Base-by-base conservation (phyloP, 2,888 invertebrate species). In the Dorcus parallelipipedus region DNA sequence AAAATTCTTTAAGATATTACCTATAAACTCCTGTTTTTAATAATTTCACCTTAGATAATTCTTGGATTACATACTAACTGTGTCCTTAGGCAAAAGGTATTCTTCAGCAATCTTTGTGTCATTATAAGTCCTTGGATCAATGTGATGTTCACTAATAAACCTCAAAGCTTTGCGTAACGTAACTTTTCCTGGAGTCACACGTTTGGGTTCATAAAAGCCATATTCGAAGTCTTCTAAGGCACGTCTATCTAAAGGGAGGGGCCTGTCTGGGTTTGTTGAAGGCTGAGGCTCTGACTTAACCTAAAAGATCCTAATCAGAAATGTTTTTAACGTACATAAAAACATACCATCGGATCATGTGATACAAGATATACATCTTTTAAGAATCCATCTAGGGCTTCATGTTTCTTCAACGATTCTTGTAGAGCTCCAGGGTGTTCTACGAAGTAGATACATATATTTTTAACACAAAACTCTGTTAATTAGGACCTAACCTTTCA, bases 311-410 rank as follows among this genome's bases (percentile, higher is more conserved):
- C 42, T 14, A 38, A 56, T 54, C 41, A 56, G 41, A 41, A 48
- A 23, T 40, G 40, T 51, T 41, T 9, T 42, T 60, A 62, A 17
- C 9, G 42, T 38, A 52, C 33, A 54, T 41, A 53, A 23, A 20
- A 60, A 53, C 58, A 50, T 63, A 67, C 67, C 45, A 45, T 51
- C 56, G 77, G 76, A 55, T 86, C 86, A 54, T 80, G 71, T 0
- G 90, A 89, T 54, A 83, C 85, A 73, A 93, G 89, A 83, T 84
- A 92, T 78, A 92, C 86, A 73, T 84, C 80, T 77, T 85, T 89
- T 59, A 92, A 79, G 71, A 86, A 79, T 39, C 80, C 76, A 69
- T 90, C 84, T 9, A 91, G 80, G n/a, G 68, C 73, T 6, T 71
- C 52, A 75, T 91, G 81, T 75, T 90, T 91, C 67, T 76, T 83